Evolutionary conservation across 2,888 invertebrate genomes (phyloP), one percentile per base, ranked within the genome.

Genomic region (Ornithoptera priamus): DNA sequence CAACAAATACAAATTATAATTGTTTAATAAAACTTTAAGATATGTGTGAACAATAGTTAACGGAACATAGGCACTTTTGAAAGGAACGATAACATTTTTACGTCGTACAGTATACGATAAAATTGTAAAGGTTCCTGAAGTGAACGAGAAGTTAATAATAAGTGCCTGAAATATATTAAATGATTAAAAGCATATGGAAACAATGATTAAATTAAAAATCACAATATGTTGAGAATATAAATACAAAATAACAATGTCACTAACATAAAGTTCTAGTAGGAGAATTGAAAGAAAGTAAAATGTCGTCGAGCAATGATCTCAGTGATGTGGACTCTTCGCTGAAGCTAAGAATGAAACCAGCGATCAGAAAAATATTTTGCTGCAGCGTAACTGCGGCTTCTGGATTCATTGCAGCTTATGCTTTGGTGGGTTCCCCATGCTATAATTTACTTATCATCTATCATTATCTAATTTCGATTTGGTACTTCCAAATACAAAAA

Each of bases 341-440:
- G 1, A 88, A 85, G 76, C 73, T 86, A 62, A 79, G 84, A 8
- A 93, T 93, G 93, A 90, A 87, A 77, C 93, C 93, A 1, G 93
- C 93, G 0, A 80, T 93, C 20, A 89, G 80, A 71, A 88, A 83
- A 70, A 88, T 93, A 76, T 93, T 92, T 78, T 93, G 93, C 78
- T 93, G 93, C 78, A 93, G 93, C 67, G 92, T 93, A 1, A 93
- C 92, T 0, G 93, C 93, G 24, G 93, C 93, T 1, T 87, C 93
- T 0, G 93, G 93, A 0, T 93, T 93, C 71, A 85, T 93, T 20
- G 93, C 93, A 67, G 93, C 93, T 53, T 93, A 93, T 78, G 93
- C 93, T 69, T 78, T 93, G 86, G 93, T 93, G 78, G 85, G 87
- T 75, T 24, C 18, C 64, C 62, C 64, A 30, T 57, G 50, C 50